Evolutionary conservation across 2,797 vertebrate genomes (phyloP).

Genomic region (Oreochromis mossambicus): DNA sequence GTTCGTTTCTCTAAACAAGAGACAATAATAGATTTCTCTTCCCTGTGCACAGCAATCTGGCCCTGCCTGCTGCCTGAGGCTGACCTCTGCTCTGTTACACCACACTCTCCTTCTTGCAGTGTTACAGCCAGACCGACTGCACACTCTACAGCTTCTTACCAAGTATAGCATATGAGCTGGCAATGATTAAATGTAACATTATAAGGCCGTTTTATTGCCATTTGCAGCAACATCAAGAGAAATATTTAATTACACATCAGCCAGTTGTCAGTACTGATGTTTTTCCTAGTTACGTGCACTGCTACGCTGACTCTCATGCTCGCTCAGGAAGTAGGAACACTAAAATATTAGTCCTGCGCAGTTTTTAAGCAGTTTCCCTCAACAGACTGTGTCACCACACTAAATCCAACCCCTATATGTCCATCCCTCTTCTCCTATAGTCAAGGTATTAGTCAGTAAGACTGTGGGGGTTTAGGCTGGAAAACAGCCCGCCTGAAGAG

Average conservation of each 20-base stretch:
- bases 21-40: constrained; percentile 9
- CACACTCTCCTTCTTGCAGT: constrained; percentile 14
- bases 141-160: neutral
- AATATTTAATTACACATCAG: neutral
- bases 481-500: neutral
- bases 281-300: neutral
- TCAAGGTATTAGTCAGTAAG: constrained; percentile 1
- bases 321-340: neutral
- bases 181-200: neutral
- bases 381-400: neutral
- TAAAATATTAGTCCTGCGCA: neutral
- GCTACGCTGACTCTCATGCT: neutral
- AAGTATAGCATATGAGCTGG: neutral
- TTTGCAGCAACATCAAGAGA: neutral
- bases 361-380: neutral
- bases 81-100: constrained; percentile 48
- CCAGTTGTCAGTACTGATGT: neutral
- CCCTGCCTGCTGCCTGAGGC: constrained; percentile 22
- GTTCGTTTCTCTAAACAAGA: neutral
- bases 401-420: neutral
- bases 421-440: neutral
- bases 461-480: constrained; percentile 20
- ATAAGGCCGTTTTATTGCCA: neutral
- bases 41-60: neutral
- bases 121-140: neutral